These are phyloP conservation scores for Penaeus japonicus DNA, from an alignment of 1,140 invertebrate genomes.

Conservation along the genomic window DNA sequence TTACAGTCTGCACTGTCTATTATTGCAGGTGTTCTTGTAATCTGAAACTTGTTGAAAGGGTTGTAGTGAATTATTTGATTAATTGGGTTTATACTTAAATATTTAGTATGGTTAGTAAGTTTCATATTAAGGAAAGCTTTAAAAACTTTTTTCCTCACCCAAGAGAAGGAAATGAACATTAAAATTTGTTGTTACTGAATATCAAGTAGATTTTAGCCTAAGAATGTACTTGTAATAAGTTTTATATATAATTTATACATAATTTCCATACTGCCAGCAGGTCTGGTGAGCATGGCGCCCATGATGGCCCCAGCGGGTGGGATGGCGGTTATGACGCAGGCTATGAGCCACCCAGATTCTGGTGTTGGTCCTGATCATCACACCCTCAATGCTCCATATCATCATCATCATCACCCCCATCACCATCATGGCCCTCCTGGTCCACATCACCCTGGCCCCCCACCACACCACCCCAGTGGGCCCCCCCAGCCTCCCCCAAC, in stretches of 20 bases:
- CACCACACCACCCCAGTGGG: slow-evolving; percentile 53
- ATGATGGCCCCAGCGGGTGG: slow-evolving; percentile 58
- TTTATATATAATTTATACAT: background rate
- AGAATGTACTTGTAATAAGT: background rate
- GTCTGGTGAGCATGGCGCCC: slow-evolving; percentile 59
- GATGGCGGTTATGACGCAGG: slow-evolving; percentile 58
- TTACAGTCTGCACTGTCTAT: too few species aligned
- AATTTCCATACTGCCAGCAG: slow-evolving; percentile 17
- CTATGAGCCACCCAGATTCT: slow-evolving; percentile 57
- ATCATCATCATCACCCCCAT: slow-evolving; percentile 50
- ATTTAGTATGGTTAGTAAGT: too few species aligned
- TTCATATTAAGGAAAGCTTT: too few species aligned
- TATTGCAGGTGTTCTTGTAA: too few species aligned
- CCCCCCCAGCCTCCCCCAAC: slow-evolving; percentile 47
- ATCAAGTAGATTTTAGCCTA: too few species aligned
- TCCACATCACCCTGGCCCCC: slow-evolving; percentile 50
- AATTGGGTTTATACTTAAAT: too few species aligned
- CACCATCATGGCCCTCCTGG: slow-evolving; percentile 44
- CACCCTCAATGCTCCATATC: slow-evolving; percentile 48
- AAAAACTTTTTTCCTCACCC: too few species aligned
- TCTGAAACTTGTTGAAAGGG: too few species aligned
- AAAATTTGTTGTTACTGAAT: too few species aligned
- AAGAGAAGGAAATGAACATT: background rate
- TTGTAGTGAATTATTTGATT: too few species aligned
- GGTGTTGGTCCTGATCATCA: slow-evolving; percentile 54